phyloP scores from a whole-genome alignment of 2,113 vertebrate species.

The Oryzias curvinotus region DNA sequence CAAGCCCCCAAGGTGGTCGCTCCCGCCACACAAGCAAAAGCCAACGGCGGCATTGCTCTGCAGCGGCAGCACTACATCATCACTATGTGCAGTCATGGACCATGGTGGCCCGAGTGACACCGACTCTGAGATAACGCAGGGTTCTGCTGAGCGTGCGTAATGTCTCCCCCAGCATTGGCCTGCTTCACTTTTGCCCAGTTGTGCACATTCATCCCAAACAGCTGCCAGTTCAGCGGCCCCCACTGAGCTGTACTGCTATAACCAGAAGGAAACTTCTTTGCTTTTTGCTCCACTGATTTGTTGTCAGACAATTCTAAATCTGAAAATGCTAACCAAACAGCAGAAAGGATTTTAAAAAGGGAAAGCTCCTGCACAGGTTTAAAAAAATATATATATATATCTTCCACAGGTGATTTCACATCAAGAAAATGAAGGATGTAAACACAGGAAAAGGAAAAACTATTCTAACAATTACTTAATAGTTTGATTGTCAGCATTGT shows the following conservation, averaged over 20 bases:
- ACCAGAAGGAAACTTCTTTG: too few relatives aligned
- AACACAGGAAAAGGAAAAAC: too few relatives aligned
- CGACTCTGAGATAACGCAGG: conserved; percentile 20
- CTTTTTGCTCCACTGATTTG: neutral
- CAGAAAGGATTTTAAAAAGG: neutral
- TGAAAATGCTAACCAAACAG: neutral
- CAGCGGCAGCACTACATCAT: conserved; percentile 42
- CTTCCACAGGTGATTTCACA: too few relatives aligned
- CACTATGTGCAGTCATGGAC: conserved; percentile 45
- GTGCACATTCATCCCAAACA: conserved; percentile 34
- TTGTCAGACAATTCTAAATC: neutral
- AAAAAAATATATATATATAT: too few relatives aligned
- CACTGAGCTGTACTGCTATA: neutral
- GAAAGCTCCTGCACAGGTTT: neutral
- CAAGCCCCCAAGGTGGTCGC: conserved; percentile 43
- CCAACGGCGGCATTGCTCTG: too few relatives aligned
- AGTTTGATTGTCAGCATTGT: too few relatives aligned
- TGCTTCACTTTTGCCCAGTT: conserved; percentile 29
- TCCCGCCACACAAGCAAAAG: conserved; percentile 25
- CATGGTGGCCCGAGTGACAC: conserved; percentile 34
- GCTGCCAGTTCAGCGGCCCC: conserved; percentile 13
- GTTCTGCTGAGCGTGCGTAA: conserved; percentile 50
- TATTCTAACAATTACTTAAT: too few relatives aligned
- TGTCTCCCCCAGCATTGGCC: conserved; percentile 28
- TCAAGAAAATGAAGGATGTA: too few relatives aligned